Conservation (phyloP, 2,888 invertebrate genomes). For the Hoplodrina blanda region DNA sequence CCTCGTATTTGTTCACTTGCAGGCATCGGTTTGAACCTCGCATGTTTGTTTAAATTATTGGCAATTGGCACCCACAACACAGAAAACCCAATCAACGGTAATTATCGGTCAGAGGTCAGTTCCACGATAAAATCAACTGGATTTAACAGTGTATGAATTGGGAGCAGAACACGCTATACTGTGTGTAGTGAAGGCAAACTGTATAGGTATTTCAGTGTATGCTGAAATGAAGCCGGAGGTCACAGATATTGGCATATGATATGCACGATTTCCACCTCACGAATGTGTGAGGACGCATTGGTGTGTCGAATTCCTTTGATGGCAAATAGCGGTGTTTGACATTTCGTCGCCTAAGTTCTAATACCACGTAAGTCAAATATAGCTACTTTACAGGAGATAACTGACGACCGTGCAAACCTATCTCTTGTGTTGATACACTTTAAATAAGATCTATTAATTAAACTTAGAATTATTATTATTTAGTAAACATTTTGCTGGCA, state of each 20-base stretch:
- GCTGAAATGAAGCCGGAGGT: neutral
- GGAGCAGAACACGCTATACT: neutral
- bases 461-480: too few relatives aligned
- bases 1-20: slow-evolving; percentile 29
- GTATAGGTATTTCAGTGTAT: slow-evolving; percentile 17
- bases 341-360: too few relatives aligned
- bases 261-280: neutral
- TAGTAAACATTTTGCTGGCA: too few relatives aligned
- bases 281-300: neutral
- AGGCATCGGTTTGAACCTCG: slow-evolving; percentile 24
- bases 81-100: slow-evolving; percentile 43
- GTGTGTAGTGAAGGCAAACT: slow-evolving; percentile 3
- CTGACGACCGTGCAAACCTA: too few relatives aligned
- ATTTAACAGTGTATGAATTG: slow-evolving; percentile 12
- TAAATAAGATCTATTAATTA: too few relatives aligned
- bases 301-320: neutral
- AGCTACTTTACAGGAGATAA: too few relatives aligned
- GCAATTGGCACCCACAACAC: slow-evolving; percentile 43
- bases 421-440: too few relatives aligned
- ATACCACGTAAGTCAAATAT: too few relatives aligned
- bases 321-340: neutral
- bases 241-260: slow-evolving; percentile 8
- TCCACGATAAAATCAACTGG: slow-evolving; percentile 35
- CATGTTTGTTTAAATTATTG: slow-evolving; percentile 50
- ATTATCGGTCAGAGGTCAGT: slow-evolving; percentile 41